Conservation (phyloP, 2,888 invertebrate genomes). For the Syrista parreyssii region DNA sequence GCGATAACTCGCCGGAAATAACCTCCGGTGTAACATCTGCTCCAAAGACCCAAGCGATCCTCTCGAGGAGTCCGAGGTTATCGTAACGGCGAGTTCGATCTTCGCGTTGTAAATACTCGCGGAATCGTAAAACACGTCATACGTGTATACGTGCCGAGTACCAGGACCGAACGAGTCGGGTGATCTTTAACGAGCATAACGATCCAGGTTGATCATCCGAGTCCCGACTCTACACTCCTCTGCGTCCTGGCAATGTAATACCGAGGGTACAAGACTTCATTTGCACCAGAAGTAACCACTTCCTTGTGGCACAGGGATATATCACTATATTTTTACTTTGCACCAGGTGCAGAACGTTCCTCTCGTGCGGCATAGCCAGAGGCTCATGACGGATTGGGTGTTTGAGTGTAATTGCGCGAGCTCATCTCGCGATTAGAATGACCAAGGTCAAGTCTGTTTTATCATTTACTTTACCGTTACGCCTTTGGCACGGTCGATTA, state of each 20-base stretch:
- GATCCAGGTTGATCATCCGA: background rate
- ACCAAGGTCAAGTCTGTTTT: background rate
- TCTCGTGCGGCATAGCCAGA: background rate
- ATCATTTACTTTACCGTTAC: background rate
- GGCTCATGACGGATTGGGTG: background rate
- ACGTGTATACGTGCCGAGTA: background rate
- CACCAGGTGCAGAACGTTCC: background rate
- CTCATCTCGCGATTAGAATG: background rate
- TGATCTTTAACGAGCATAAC: background rate
- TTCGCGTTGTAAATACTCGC: background rate
- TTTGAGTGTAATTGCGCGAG: background rate
- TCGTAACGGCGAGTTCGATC: background rate
- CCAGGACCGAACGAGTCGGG: background rate
- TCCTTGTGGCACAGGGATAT: background rate
- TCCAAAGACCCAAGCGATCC: background rate
- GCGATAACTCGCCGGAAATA: background rate
- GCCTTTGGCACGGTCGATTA: background rate
- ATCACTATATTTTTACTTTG: background rate
- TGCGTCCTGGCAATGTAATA: background rate
- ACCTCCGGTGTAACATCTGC: background rate
- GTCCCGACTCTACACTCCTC: background rate
- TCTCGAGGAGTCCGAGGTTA: background rate
- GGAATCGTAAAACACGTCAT: background rate
- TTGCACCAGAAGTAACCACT: background rate
- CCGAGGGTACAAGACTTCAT: background rate